Evolutionary conservation across 2,888 invertebrate genomes (phyloP).

Genomic region (Ichneumoninae sp.): DNA sequence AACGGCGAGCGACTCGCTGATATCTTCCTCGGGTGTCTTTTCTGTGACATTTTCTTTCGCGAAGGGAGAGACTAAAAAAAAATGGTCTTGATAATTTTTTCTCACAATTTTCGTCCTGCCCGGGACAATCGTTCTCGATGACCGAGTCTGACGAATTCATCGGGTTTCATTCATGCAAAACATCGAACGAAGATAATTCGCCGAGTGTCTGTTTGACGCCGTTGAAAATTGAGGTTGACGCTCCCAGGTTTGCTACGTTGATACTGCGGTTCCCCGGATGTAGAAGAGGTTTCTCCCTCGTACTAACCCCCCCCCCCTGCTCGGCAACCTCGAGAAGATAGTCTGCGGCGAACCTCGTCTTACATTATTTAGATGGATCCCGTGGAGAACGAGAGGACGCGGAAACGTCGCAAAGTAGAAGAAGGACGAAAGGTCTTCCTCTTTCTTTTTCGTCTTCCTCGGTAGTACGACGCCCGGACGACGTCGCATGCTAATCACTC

Average conservation of each 20-base stretch:
- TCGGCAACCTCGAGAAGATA: constrained; percentile 54
- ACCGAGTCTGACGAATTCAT: constrained; percentile 5
- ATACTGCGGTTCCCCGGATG: constrained; percentile 64
- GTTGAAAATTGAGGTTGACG: constrained; percentile 59
- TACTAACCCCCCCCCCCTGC: constrained; percentile 10
- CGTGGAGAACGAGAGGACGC: constrained; percentile 68
- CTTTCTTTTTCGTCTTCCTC: constrained; percentile 9
- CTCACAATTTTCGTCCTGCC: background rate
- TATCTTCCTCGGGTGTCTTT: constrained; percentile 2
- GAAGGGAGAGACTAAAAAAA: no score
- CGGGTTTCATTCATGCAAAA: constrained; percentile 20
- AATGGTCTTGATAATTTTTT: no score
- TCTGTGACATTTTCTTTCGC: no score
- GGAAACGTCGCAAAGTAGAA: constrained; percentile 32
- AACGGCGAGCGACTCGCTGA: constrained; percentile 37
- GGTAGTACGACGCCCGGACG: constrained; percentile 48
- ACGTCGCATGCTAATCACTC: constrained; percentile 86
- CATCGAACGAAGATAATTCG: constrained; percentile 42
- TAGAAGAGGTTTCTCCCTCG: constrained; percentile 39
- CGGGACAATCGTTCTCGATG: background rate
- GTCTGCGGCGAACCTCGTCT: constrained; percentile 76
- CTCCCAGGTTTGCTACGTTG: constrained; percentile 61
- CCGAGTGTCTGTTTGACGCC: constrained; percentile 31
- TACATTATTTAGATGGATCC: constrained; percentile 83
- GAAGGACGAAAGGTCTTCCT: constrained; percentile 13